phyloP scores from a whole-genome alignment of 1,140 invertebrate genomes.

The Mactra quadrangularis region DNA sequence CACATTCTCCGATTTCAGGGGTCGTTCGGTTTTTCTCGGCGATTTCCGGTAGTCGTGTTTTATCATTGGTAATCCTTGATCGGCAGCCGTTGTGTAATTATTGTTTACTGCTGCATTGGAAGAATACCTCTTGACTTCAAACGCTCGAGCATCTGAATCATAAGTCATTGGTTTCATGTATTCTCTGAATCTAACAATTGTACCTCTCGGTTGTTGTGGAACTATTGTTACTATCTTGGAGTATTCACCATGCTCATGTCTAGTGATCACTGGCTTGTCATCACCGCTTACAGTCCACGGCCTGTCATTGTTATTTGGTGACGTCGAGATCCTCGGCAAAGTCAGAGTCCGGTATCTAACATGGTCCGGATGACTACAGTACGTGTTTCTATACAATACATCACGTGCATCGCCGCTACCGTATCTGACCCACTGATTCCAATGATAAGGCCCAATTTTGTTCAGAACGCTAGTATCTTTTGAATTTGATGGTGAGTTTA shows the following conservation, averaged over 20 bases:
- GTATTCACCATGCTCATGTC: slow-evolving; percentile 41
- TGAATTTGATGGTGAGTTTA: background rate
- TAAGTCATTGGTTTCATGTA: slow-evolving; percentile 40
- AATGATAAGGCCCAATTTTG: slow-evolving; percentile 42
- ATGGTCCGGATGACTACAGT: slow-evolving; percentile 20
- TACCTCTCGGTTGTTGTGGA: slow-evolving; percentile 46
- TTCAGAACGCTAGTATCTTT: slow-evolving; percentile 27
- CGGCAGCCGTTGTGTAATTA: background rate
- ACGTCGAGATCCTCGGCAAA: slow-evolving; percentile 32
- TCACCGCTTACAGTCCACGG: slow-evolving; percentile 45
- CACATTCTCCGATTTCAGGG: slow-evolving; percentile 34
- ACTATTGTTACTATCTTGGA: slow-evolving; percentile 41
- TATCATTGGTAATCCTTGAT: slow-evolving; percentile 22
- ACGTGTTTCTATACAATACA: slow-evolving; percentile 52
- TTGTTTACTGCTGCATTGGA: background rate
- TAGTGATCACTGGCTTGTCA: background rate
- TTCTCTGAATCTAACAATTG: slow-evolving; percentile 39
- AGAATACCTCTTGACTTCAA: slow-evolving; percentile 20
- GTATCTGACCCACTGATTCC: slow-evolving; percentile 27
- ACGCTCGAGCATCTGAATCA: background rate
- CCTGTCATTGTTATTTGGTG: background rate
- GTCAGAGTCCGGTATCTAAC: slow-evolving; percentile 37
- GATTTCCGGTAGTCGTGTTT: slow-evolving; percentile 19
- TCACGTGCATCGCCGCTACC: slow-evolving; percentile 34
- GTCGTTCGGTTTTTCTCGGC: slow-evolving; percentile 33